Conservation (phyloP, 2,113 vertebrate genomes). For the Tupaia chinensis region DNA sequence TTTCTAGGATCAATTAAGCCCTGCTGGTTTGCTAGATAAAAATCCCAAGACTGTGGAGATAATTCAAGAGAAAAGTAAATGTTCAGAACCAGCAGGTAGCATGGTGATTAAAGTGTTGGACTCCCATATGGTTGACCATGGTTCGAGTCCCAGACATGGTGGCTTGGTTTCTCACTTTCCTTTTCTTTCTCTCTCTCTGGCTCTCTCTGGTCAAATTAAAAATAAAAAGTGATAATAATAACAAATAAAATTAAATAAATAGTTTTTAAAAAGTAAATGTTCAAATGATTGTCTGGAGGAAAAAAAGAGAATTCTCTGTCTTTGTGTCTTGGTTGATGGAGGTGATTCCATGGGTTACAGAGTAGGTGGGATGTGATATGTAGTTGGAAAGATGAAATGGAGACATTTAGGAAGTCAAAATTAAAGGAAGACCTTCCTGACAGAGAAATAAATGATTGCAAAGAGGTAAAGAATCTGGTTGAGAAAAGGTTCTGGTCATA, state of each 20-base stretch:
- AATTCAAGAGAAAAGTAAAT: background rate
- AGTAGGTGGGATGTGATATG: background rate
- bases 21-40: background rate
- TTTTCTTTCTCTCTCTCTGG: no score
- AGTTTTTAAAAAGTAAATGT: background rate
- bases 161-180: no score
- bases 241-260: no score
- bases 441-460: background rate
- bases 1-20: background rate
- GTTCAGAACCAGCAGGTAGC: background rate
- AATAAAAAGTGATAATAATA: no score
- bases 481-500: background rate
- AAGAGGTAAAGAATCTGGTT: background rate
- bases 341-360: background rate
- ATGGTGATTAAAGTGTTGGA: no score
- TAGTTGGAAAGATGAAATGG: background rate
- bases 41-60: background rate
- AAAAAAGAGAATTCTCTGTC: background rate
- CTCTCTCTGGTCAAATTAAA: no score
- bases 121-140: no score
- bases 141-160: no score
- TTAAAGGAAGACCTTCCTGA: background rate
- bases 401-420: background rate
- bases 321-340: background rate
- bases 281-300: constrained; percentile 27